Base-by-base conservation (phyloP, 2,888 invertebrate genomes). In the Andrena dorsata region DNA sequence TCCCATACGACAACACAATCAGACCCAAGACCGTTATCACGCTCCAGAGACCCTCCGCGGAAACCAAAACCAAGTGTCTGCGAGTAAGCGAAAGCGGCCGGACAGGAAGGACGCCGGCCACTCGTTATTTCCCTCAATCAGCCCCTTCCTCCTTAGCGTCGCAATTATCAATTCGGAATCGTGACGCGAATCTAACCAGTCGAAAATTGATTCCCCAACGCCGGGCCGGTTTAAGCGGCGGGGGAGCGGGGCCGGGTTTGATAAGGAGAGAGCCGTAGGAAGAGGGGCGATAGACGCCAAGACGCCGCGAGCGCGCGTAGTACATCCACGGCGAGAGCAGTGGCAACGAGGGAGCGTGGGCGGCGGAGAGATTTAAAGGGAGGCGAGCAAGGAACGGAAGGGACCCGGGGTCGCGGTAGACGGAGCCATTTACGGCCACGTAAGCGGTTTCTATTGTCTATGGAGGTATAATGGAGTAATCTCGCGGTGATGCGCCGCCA, bases 361-460 rank as follows among this genome's bases (percentile, higher is more conserved):
- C 47, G n/a, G 73, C 20, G 23, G 69, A 70, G 66, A 73, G 75
- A 84, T 76, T 73, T 75, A 72, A 73, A 70, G 71, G 74, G 78
- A 76, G 68, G 63, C 65, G 68, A 68, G 68, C 73, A 75, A 76
- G 76, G 77, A 84, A 76, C 80, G 75, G 82, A 80, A 81, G 83
- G 80, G 79, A 83, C 75, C 71, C 20, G 58, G 76, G 71, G 71
- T 85, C 80, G 89, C 86, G 87, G 88, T 89, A 92, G 92, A 90
- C 89, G 90, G 89, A 91, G 93, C 92, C 93, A 93, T 93, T 93
- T 93, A 93, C 90, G 90, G 91, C 89, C 92, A 91, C 91, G 92
- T 92, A 92, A 93, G 91, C 92, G 92, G 92, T 93, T 92, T 92
- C 92, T 90, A 93, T 94, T 93, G 94, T 93, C 93, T 93, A 93